Conservation (phyloP, 2,797 vertebrate species). For the Pelochelys cantorii region DNA sequence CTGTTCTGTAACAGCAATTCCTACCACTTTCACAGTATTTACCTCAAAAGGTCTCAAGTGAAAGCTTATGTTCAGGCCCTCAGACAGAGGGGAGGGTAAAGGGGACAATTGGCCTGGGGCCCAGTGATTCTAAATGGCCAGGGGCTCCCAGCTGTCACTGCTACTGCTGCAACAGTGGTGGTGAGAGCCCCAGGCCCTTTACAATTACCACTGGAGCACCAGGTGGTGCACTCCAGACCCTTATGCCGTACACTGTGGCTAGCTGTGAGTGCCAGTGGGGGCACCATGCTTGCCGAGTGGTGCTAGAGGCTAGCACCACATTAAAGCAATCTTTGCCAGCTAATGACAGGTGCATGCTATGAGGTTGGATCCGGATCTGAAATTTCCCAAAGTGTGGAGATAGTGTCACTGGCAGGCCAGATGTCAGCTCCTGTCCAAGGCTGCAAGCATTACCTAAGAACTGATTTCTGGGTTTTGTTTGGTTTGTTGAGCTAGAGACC, state of each 20-base stretch:
- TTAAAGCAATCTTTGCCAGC: neutral
- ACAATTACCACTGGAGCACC: too few species aligned
- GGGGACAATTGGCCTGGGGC: too few species aligned
- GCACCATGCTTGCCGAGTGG: too few species aligned
- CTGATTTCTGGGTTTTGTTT: neutral
- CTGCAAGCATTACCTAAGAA: neutral
- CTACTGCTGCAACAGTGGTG: too few species aligned
- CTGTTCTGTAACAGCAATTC: neutral
- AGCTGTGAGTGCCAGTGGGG: too few species aligned
- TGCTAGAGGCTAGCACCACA: accelerated
- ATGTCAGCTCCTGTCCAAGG: neutral
- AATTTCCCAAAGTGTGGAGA: neutral
- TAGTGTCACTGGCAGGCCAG: neutral
- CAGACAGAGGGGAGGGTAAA: too few species aligned
- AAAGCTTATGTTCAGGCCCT: neutral
- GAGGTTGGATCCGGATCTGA: accelerated
- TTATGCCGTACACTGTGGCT: too few species aligned
- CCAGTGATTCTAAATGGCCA: too few species aligned
- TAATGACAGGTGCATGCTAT: neutral
- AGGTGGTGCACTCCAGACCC: too few species aligned
- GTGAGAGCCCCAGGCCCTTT: too few species aligned
- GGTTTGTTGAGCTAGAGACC: neutral
- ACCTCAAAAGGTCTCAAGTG: neutral
- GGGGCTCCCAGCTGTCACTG: too few species aligned
- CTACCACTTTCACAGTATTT: neutral